phyloP scores from a whole-genome alignment of 2,797 vertebrate species.

The Taenioides sp. region DNA sequence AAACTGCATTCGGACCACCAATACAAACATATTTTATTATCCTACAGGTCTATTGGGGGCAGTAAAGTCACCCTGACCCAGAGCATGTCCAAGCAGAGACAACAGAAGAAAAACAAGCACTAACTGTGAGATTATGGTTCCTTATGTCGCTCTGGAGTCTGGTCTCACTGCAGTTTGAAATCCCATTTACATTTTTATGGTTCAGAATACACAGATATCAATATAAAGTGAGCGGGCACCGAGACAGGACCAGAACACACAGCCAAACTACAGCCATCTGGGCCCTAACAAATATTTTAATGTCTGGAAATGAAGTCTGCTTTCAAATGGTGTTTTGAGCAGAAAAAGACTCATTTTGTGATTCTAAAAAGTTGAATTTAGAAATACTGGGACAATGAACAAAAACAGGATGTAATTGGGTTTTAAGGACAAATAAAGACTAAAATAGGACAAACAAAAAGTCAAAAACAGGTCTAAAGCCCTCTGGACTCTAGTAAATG shows the following conservation, averaged over 20 bases:
- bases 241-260: not conserved
- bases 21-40: not conserved
- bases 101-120: not conserved
- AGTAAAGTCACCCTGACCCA: not conserved
- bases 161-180: not conserved
- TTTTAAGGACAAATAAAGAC: too few relatives aligned
- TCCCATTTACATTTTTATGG: conserved; percentile 3
- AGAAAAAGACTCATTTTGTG: not conserved
- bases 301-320: not conserved
- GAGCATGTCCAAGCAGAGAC: not conserved
- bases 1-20: not conserved
- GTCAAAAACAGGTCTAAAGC: too few relatives aligned
- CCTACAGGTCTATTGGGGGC: not conserved
- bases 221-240: not conserved
- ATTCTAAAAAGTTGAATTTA: not conserved
- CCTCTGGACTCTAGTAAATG: too few relatives aligned
- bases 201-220: not conserved
- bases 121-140: not conserved
- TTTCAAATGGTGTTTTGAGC: not conserved
- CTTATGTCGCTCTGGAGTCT: not conserved
- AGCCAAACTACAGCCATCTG: conserved; percentile 11
- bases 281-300: not conserved
- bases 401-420: too few relatives aligned
- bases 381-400: too few relatives aligned
- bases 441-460: too few relatives aligned